Evolutionary conservation across 2,797 vertebrate genomes (phyloP).

Genomic region (Acanthurus leucopareius): DNA sequence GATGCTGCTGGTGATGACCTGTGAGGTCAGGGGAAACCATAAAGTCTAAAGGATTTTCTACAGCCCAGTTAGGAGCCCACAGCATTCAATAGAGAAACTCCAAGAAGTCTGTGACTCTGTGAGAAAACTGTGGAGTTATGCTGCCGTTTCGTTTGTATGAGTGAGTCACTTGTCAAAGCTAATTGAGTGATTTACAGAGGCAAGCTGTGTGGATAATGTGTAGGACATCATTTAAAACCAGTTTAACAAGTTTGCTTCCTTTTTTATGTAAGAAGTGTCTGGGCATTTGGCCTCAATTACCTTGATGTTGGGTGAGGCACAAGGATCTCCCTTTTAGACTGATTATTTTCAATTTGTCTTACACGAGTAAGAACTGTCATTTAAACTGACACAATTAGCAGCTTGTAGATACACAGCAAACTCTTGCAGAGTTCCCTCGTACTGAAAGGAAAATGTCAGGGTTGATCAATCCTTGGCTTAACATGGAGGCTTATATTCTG

Average conservation of each 20-base stretch:
- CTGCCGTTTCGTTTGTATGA: too few relatives aligned
- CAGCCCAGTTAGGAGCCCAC: background rate
- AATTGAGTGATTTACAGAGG: conserved; percentile 10
- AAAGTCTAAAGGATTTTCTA: conserved; percentile 16
- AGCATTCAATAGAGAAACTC: background rate
- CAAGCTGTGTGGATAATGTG: background rate
- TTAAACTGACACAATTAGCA: background rate
- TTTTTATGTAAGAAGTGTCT: background rate
- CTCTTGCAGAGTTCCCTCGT: background rate
- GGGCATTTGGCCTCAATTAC: background rate
- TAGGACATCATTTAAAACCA: background rate
- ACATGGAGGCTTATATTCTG: background rate
- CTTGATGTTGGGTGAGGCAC: background rate
- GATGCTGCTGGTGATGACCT: conserved; percentile 20
- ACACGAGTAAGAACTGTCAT: background rate
- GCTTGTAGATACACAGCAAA: background rate
- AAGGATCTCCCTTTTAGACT: background rate
- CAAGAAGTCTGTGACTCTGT: background rate
- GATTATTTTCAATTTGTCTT: conserved; percentile 12
- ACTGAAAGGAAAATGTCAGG: background rate
- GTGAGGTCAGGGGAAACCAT: conserved; percentile 21
- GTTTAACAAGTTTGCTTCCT: conserved; percentile 17
- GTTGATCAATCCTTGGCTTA: background rate
- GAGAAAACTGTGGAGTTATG: background rate
- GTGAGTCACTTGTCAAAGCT: background rate